Percentiles rank a stretch among this genome's conserved stretches.
Conservation (phyloP, 2,888 invertebrate genomes). For the Scaptomyza polygonia region DNA sequence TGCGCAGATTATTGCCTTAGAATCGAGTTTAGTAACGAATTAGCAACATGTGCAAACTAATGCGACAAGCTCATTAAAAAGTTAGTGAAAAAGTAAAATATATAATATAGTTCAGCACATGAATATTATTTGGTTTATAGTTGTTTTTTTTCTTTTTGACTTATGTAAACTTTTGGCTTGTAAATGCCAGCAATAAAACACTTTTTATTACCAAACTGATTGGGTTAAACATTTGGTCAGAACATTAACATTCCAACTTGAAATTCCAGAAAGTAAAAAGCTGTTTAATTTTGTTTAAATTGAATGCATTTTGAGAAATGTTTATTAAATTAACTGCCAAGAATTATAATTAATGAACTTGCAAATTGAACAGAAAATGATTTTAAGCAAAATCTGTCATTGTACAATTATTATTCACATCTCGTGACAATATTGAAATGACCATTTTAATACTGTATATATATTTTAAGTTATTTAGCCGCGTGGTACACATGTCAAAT, state of each 20-base stretch:
- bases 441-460: background rate
- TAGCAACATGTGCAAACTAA: slow-evolving; percentile 6
- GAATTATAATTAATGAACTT: background rate
- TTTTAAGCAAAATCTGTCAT: background rate
- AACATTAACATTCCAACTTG: background rate
- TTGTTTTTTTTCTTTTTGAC: background rate
- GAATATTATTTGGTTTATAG: background rate
- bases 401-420: background rate
- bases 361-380: background rate
- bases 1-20: slow-evolving; percentile 40
- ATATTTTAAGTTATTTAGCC: background rate
- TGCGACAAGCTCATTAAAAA: slow-evolving; percentile 25
- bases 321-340: background rate
- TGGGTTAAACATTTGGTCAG: background rate
- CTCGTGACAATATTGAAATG: background rate
- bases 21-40: slow-evolving; percentile 10
- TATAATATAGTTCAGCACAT: background rate
- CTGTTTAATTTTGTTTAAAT: background rate
- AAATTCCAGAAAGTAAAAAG: background rate
- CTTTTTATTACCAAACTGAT: background rate
- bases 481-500: slow-evolving; percentile 22
- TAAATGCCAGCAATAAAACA: slow-evolving; percentile 9
- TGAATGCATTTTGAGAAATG: background rate
- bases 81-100: background rate
- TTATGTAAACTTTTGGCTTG: slow-evolving; percentile 22